Percentiles rank a stretch among this genome's conserved stretches.
phyloP scores from a whole-genome alignment of 2,113 vertebrate species.

The Vombatus ursinus region DNA sequence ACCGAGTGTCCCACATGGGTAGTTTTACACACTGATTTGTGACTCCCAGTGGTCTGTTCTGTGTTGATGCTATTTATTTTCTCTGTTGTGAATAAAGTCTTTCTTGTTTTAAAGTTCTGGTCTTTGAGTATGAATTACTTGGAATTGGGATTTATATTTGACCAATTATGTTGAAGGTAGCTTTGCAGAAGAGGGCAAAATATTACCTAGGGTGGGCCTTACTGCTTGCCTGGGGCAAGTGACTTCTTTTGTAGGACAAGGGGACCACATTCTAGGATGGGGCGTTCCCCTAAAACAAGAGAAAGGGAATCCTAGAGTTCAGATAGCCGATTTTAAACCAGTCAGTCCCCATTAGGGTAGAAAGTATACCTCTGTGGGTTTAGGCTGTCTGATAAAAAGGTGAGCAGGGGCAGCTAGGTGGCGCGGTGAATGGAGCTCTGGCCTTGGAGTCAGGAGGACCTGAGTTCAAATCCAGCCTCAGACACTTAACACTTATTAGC shows the following conservation, averaged over 20 bases:
- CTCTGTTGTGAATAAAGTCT: constrained; percentile 67
- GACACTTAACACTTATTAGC: too few relatives aligned
- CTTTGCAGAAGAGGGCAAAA: background rate
- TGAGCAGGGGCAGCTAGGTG: too few relatives aligned
- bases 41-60: constrained; percentile 40
- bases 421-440: too few relatives aligned
- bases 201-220: background rate
- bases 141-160: constrained; percentile 30
- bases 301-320: background rate
- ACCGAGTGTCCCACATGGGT: background rate
- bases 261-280: background rate
- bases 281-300: background rate
- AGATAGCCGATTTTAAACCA: background rate
- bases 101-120: constrained; percentile 58
- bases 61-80: constrained; percentile 51
- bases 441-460: too few relatives aligned
- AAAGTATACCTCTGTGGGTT: background rate
- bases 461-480: too few relatives aligned
- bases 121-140: constrained; percentile 50
- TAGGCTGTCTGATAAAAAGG: background rate
- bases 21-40: constrained; percentile 46
- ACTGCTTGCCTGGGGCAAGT: constrained; percentile 34
- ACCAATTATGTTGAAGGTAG: background rate
- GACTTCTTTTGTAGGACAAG: background rate
- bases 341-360: background rate